Evolutionary conservation across 2,888 invertebrate species (phyloP), one percentile per base, ranked within the genome.

Genomic region (Dexiosoma caninum): DNA sequence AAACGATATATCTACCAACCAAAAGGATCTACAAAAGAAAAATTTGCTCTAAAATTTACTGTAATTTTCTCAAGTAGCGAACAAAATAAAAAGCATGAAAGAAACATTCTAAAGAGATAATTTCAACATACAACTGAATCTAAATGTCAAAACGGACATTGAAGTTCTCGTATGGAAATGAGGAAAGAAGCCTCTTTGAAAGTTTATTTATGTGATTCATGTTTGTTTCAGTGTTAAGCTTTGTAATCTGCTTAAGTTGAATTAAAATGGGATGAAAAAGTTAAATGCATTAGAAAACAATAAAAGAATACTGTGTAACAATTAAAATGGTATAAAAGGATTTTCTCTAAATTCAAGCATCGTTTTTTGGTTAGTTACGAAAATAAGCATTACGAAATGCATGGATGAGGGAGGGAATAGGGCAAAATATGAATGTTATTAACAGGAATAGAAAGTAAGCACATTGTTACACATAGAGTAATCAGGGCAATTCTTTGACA

Each of bases 171-270:
- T 21, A 21, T 57, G 62, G n/a, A n/a, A 60, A 51, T 32, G 30
- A 67, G 37, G 37, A 37, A 70, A 51, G 51, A 60, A 76, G 53
- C 46, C 32, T 67, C 37, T 78, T 59, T 2, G 10, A 12, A 42
- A 37, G 5, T 55, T 27, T 27, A 27, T 27, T 27, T 27, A 27
- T 5, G 7, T 60, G 37, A 19, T 70, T 37, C 12, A 10, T 32
- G 57, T 49, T 32, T 32, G 7, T 37, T 66, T 76, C 37, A 60
- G 53, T 70, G 66, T 55, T 72, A 72, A 69, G 74, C 64, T 67
- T 74, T 64, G 62, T 81, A 81, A 81, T 77, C 81, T 64, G 81
- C 72, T 81, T 77, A 81, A 72, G 77, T 81, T 81, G 64, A 64
- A 81, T 30, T 72, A 19, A 37, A 46, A 23, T 1, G 3, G 42